Base-by-base conservation (phyloP, 2,113 vertebrate species). In the Tragelaphus buxtoni region DNA sequence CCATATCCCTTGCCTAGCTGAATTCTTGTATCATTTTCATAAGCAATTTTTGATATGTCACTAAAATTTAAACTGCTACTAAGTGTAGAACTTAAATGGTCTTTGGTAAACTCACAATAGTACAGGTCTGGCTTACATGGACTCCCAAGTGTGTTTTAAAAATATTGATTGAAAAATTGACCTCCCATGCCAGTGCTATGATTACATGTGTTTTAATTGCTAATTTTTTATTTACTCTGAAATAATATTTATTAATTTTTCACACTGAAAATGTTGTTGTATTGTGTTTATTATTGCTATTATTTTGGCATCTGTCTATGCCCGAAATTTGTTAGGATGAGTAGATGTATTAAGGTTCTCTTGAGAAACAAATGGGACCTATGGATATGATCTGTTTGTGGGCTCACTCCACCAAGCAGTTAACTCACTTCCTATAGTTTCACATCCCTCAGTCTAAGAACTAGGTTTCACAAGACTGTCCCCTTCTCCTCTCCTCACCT, bases 21-120 rank as follows among this genome's bases (percentile, higher is more conserved):
- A 58, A 26, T 58, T 58, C 22, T 58, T 58, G 1, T 58, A 58
- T 58, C 56, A 58, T 58, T 63, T 90, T 39, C 12, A 24, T 55
- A 88, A 93, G 53, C 47, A 47, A 20, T 55, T 92, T 97, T 95
- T 95, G 24, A 90, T n/a, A 88, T 94, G 35, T 95, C 81, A 77
- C 65, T 76, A 79, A 69, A 87, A 95, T 96, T 87, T 93, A 86
- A 94, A 87, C 47, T 76, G 17, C 9, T 81, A 47, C 5, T 88
- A 16, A 17, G 45, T 65, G 45, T 55, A 35, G 10, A 81, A 72
- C 18, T 51, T 94, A 91, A 97, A 90, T 90, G 16, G 58, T 1
- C 22, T 88, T 88, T 88, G 22, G 16, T 56, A 84, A 96, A 96
- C n/a, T 61, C 11, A 63, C n/a, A 93, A 39, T 51, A 65, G 32